Percentiles rank a stretch among this genome's conserved stretches.
Evolutionary conservation across 2,888 invertebrate species (phyloP).

Genomic region (Sussaba pulchella): DNA sequence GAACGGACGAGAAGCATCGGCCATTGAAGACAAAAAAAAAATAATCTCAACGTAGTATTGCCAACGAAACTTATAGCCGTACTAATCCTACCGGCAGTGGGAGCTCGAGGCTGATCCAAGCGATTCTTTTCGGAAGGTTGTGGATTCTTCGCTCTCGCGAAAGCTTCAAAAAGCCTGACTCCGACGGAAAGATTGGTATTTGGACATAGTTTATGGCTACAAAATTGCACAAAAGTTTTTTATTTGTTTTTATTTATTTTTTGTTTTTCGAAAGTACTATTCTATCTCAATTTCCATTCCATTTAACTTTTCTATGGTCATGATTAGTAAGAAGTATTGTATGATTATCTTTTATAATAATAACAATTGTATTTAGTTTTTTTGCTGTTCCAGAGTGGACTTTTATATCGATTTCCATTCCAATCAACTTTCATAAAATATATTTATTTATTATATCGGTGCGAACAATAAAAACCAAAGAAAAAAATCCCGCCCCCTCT

Average conservation of each 20-base stretch:
- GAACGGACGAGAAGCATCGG: conserved; percentile 16
- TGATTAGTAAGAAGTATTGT: too few species aligned
- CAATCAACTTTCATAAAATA: too few species aligned
- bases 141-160: neutral
- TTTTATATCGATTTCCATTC: too few species aligned
- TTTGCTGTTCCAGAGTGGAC: too few species aligned
- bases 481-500: too few species aligned
- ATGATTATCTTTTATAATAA: too few species aligned
- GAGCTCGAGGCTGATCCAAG: conserved; percentile 47
- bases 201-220: neutral
- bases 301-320: too few species aligned
- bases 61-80: conserved; percentile 47
- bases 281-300: too few species aligned
- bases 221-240: conserved; percentile 19
- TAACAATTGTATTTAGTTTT: too few species aligned
- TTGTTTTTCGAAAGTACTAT: too few species aligned
- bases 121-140: conserved; percentile 31
- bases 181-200: neutral
- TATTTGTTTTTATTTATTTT: neutral
- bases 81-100: conserved; percentile 44
- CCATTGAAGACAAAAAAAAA: conserved; percentile 16
- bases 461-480: too few species aligned
- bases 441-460: too few species aligned
- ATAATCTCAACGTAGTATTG: conserved; percentile 29
- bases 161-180: conserved; percentile 10